Evolutionary conservation across 2,888 invertebrate genomes (phyloP), one percentile per base, ranked within the genome.

Genomic region (Hirtodrosophila confusa): DNA sequence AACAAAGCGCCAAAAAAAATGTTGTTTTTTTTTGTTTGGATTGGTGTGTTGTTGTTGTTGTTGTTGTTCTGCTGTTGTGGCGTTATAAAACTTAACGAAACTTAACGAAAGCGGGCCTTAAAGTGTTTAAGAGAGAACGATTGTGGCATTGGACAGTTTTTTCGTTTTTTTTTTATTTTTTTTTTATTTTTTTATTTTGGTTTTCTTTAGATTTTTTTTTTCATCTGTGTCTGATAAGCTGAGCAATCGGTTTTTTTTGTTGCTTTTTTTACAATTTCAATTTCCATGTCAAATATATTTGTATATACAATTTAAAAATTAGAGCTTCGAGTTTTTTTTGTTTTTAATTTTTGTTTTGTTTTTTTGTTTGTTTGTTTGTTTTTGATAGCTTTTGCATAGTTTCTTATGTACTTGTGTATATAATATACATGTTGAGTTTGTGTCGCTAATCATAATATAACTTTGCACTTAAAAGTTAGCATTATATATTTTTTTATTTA

Each of bases 71-170:
- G 17, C 17, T 58, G 44, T 68, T 27, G 11, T 27, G 17, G 17
- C 17, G 17, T 76, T 57, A 49, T 33, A 56, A 67, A 64, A 62
- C 36, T 55, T 58, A 41, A 58, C 39, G 61, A 77, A 86, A 86
- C 87, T 80, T 80, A 84, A 78, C 75, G 67, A 68, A 74, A 78
- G 73, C 72, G 63, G 75, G 57, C 49, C 49, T 55, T 54, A 33
- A 55, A 57, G 40, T 47, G 58, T 39, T 50, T 56, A 63, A 63
- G 43, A 43, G 10, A 54, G 64, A 86, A 69, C 63, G 62, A 68
- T 87, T 85, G 80, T 85, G 82, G 78, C 87, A 53, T 78, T 82
- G 75, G 87, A 80, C 80, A 85, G 57, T 75, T 37, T 37, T 48
- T 41, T n/a, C n/a, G n/a, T n/a, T n/a, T 31, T 43, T 39, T 55